Conservation (phyloP, 64 coral and sea anemone species). For the Stylophora pistillata region DNA sequence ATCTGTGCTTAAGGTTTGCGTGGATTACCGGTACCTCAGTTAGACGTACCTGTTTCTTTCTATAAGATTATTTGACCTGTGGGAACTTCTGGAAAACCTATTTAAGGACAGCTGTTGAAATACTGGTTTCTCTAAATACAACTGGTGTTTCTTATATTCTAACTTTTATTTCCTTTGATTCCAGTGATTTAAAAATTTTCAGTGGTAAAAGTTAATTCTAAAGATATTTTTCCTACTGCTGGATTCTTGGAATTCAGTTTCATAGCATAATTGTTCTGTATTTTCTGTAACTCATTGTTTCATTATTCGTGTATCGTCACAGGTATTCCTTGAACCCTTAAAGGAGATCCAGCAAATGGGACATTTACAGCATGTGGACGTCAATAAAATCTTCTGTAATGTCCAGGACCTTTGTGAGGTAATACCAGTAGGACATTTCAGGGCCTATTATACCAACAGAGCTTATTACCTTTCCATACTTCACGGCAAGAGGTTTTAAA, state of each 20-base stretch:
- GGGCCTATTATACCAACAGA: not conserved
- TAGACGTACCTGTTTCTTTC: too few relatives aligned
- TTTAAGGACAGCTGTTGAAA: too few relatives aligned
- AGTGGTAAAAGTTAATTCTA: too few relatives aligned
- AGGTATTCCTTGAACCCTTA: conserved; percentile 91
- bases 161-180: too few relatives aligned
- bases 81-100: too few relatives aligned
- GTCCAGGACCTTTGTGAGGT: conserved; percentile 78
- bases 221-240: too few relatives aligned
- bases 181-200: too few relatives aligned
- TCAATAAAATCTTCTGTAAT: conserved; percentile 78
- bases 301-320: not conserved
- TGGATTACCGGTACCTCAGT: not conserved
- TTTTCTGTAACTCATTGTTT: not conserved
- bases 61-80: too few relatives aligned
- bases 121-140: too few relatives aligned
- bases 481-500: not conserved
- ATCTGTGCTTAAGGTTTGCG: not conserved
- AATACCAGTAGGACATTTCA: not conserved
- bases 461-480: not conserved
- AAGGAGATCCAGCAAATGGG: conserved; percentile 85
- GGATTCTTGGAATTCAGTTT: too few relatives aligned
- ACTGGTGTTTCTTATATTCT: too few relatives aligned
- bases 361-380: conserved; percentile 66
- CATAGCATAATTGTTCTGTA: not conserved